Evolutionary conservation across 1,140 invertebrate species (phyloP).

Genomic region (Acromyrmex echinatior): DNA sequence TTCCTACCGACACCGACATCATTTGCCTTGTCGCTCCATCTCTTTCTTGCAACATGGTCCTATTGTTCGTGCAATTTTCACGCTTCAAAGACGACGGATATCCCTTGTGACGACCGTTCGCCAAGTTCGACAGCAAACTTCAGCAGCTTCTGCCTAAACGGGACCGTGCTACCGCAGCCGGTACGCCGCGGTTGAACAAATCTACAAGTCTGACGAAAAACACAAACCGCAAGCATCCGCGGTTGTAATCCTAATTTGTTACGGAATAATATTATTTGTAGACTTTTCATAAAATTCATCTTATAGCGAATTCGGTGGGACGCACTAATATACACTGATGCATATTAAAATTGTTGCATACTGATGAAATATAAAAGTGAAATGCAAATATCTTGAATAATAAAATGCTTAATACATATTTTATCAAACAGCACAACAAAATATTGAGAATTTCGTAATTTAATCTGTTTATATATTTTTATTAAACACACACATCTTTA

Average conservation of each 20-base stretch:
- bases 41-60: slow-evolving; percentile 31
- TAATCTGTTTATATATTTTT: too few species aligned
- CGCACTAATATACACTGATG: too few species aligned
- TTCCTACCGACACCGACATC: background rate
- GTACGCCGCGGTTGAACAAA: slow-evolving; percentile 40
- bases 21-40: slow-evolving; percentile 13
- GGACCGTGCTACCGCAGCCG: slow-evolving; percentile 49
- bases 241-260: background rate
- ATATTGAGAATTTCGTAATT: too few species aligned
- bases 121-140: slow-evolving; percentile 73
- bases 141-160: slow-evolving; percentile 67
- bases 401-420: too few species aligned
- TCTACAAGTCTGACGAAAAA: slow-evolving; percentile 42
- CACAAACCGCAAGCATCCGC: background rate
- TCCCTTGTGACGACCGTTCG: slow-evolving; percentile 60
- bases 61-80: slow-evolving; percentile 74
- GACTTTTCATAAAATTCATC: background rate
- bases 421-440: too few species aligned
- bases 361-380: too few species aligned
- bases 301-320: too few species aligned
- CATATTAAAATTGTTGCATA: background rate
- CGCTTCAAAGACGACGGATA: slow-evolving; percentile 71
- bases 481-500: too few species aligned
- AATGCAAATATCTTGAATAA: too few species aligned
- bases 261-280: background rate